Evolutionary conservation across 2,113 vertebrate species (phyloP).

Genomic region (Hypomesus transpacificus): DNA sequence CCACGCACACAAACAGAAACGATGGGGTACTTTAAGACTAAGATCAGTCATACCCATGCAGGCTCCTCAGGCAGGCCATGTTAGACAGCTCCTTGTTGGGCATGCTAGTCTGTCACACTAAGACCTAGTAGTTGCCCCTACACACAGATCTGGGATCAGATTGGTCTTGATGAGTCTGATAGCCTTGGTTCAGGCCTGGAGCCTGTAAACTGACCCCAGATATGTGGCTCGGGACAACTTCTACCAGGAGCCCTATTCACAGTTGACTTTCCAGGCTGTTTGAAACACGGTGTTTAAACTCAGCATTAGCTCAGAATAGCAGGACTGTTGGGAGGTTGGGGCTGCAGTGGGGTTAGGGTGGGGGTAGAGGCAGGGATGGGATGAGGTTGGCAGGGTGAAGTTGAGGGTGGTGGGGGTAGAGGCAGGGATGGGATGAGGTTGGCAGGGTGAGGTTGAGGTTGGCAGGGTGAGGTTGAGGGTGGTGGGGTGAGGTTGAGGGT

Average conservation of each 20-base stretch:
- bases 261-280: constrained; percentile 43
- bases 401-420: neutral
- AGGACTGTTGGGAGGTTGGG: constrained; percentile 41
- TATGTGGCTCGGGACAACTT: constrained; percentile 47
- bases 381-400: too few species aligned
- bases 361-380: too few species aligned
- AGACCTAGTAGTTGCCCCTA: constrained; percentile 50
- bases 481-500: too few species aligned
- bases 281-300: constrained; percentile 32
- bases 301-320: constrained; percentile 54
- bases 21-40: constrained; percentile 52
- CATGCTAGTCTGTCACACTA: constrained; percentile 60
- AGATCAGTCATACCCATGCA: constrained; percentile 61
- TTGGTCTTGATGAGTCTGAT: neutral
- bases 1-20: constrained; percentile 42
- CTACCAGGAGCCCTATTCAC: constrained; percentile 47
- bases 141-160: constrained; percentile 39
- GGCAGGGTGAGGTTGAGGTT: too few species aligned
- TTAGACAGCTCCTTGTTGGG: constrained; percentile 57
- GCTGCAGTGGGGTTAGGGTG: neutral
- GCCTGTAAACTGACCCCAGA: constrained; percentile 31
- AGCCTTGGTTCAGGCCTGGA: neutral
- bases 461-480: too few species aligned
- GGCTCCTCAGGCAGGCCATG: constrained; percentile 59
- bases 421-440: constrained; percentile 39